These are phyloP conservation scores for Melanostigma gelatinosum DNA, from an alignment of 2,113 vertebrate genomes.

Conservation along the genomic window DNA sequence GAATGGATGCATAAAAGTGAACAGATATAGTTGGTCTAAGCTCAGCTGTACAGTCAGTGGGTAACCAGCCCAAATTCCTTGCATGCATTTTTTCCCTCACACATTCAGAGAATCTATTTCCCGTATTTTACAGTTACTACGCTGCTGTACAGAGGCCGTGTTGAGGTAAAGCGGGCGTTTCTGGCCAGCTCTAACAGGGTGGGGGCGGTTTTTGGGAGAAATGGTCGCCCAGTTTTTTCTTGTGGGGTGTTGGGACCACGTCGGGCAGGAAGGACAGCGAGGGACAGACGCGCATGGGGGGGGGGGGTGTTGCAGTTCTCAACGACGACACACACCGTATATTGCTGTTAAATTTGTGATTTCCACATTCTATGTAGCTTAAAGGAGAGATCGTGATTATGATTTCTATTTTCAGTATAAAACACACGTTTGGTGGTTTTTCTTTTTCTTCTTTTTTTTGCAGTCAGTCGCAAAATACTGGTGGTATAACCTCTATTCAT, in stretches of 20 bases:
- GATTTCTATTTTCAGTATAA: slow-evolving; percentile 64
- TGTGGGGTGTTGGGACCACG: neutral
- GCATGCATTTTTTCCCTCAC: slow-evolving; percentile 69
- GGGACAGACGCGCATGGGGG: slow-evolving; percentile 31
- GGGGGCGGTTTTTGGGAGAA: slow-evolving; percentile 6
- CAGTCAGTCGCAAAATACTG: slow-evolving; percentile 67
- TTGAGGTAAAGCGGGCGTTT: slow-evolving; percentile 75
- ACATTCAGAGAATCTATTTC: slow-evolving; percentile 73
- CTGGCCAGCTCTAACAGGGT: slow-evolving; percentile 58
- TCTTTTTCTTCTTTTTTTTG: slow-evolving; percentile 48
- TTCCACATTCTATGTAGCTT: slow-evolving; percentile 74
- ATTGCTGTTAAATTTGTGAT: slow-evolving; percentile 79
- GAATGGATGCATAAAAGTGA: slow-evolving; percentile 76
- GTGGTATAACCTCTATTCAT: slow-evolving; percentile 61
- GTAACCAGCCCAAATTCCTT: slow-evolving; percentile 78
- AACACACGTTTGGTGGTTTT: slow-evolving; percentile 55
- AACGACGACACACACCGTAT: slow-evolving; percentile 66
- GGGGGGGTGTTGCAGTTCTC: slow-evolving; percentile 23
- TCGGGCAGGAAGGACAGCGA: slow-evolving; percentile 18
- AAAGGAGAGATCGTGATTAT: slow-evolving; percentile 63
- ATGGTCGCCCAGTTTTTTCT: slow-evolving; percentile 2
- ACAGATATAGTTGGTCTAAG: slow-evolving; percentile 62
- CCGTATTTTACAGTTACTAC: slow-evolving; percentile 73
- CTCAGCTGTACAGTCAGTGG: slow-evolving; percentile 76
- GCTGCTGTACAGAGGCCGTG: slow-evolving; percentile 73